Evolutionary conservation across 2,113 vertebrate genomes (phyloP), one percentile per base, ranked within the genome.

Genomic region (Vidua macroura): DNA sequence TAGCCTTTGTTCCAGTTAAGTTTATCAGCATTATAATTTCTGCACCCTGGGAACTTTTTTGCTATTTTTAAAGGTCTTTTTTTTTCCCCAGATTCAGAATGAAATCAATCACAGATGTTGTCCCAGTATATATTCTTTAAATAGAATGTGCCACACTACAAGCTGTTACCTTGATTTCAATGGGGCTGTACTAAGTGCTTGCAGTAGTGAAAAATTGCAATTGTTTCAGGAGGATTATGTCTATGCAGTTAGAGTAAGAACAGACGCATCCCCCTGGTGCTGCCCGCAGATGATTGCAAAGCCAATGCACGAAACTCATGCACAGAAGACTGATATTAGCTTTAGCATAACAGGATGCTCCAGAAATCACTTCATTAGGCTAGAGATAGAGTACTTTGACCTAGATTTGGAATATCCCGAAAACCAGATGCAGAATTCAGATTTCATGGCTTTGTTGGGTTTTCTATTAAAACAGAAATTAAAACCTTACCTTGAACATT

Each of bases 11-110:
- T 91, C 37, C 59, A 53, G 25, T 79, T 79, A 90, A 28, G 53
- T 67, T 43, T 87, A 89, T 91, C 60, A 92, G 7, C 51, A 41
- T 92, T 76, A 70, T 64, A 43, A 90, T 92, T 96, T 93, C 21
- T 1, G 8, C 41, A 83, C 13, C 14, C 23, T 83, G 18, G 44
- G 59, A 90, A 91, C 2, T 21, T 72, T 77, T 78, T 48, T 70
- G 14, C 44, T 62, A 24, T 81, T 84, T 82, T 69, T 41, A 74
- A 79, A 73, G 16, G 16, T 30, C 17, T 41, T 48, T 63, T 83
- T 83, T n/a, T 6, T 69, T 62, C 3, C 28, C 44, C 44, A 79
- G 25, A 59, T 90, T 91, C 77, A 86, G 59, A 21, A 33, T 94
- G 63, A 88, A 91, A 87, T 77, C 52, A 83, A 64, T 60, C 51